Percentiles rank a stretch among this genome's conserved stretches.
Conservation (phyloP, 2,797 vertebrate genomes). For the Apogon talboti region DNA sequence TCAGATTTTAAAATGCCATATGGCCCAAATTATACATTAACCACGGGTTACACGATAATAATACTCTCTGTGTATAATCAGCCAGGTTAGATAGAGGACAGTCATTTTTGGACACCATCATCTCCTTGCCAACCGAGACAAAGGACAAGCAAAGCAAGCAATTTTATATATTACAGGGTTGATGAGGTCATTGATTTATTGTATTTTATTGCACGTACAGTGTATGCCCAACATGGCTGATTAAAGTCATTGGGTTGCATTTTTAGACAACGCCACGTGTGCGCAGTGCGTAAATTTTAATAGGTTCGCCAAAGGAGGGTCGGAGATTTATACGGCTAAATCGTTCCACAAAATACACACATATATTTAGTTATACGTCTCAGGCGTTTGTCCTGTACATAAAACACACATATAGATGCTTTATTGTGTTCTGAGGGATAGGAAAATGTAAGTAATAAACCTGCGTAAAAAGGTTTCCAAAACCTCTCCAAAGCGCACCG, state of each 20-base stretch:
- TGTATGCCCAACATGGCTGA: constrained; percentile 55
- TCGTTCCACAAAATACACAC: not conserved
- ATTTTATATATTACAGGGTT: constrained; percentile 71
- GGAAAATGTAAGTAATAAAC: constrained; percentile 26
- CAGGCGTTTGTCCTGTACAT: constrained; percentile 11
- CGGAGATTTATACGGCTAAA: constrained; percentile 12
- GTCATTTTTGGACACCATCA: constrained; percentile 80
- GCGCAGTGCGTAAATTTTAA: constrained; percentile 79
- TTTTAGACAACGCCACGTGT: constrained; percentile 31
- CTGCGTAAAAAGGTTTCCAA: constrained; percentile 80
- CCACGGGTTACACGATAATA: constrained; percentile 82
- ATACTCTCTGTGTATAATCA: constrained; percentile 77
- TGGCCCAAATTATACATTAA: constrained; percentile 99
- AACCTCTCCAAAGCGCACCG: constrained; percentile 78
- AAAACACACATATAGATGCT: not conserved
- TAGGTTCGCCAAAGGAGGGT: constrained; percentile 20
- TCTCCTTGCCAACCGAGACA: constrained; percentile 84
- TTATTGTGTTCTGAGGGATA: not conserved
- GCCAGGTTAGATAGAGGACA: constrained; percentile 66
- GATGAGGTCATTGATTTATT: constrained; percentile 63
- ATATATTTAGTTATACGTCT: not conserved
- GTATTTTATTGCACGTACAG: constrained; percentile 60
- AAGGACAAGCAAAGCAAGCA: constrained; percentile 65
- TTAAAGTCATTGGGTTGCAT: constrained; percentile 36
- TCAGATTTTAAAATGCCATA: constrained; percentile 91